Percentiles rank a stretch among this genome's conserved stretches.
These are phyloP conservation scores for Caenorhabditis uteleia DNA, from an alignment of 2,888 invertebrate species.

Conservation along the genomic window DNA sequence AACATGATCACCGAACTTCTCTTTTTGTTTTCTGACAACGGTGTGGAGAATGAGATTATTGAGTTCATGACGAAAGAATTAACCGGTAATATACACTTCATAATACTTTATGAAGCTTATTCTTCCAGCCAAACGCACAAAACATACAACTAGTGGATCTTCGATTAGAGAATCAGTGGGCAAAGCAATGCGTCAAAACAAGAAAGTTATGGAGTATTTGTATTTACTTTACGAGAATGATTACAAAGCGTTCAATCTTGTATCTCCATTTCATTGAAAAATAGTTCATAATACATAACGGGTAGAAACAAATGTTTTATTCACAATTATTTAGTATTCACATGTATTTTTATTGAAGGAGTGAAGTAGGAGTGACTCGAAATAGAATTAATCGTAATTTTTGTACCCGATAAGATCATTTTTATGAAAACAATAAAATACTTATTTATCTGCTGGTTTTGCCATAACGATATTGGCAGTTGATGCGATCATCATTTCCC, in stretches of 20 bases:
- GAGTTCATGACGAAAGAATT: slow-evolving; percentile 13
- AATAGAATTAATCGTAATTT: no score
- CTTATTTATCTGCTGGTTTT: no score
- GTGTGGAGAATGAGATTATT: slow-evolving; percentile 7
- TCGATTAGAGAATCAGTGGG: slow-evolving; percentile 9
- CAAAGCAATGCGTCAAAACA: slow-evolving; percentile 4
- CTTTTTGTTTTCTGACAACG: slow-evolving; percentile 4
- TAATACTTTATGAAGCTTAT: not conserved
- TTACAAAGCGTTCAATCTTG: slow-evolving; percentile 17
- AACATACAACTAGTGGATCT: slow-evolving; percentile 31
- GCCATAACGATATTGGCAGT: no score
- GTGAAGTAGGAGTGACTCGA: no score
- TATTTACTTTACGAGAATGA: slow-evolving; percentile 24
- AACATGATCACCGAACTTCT: slow-evolving; percentile 16
- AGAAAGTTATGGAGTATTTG: slow-evolving; percentile 16
- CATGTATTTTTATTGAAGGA: no score
- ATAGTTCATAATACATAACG: not conserved
- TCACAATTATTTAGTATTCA: not conserved
- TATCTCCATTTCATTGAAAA: slow-evolving; percentile 13
- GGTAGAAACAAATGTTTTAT: not conserved
- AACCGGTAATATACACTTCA: slow-evolving; percentile 3
- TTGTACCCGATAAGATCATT: no score
- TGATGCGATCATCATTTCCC: no score
- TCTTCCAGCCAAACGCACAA: slow-evolving; percentile 24
- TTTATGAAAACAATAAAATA: no score